These are phyloP conservation scores for Allobates femoralis DNA, from an alignment of 2,797 vertebrate species.

Conservation along the genomic window DNA sequence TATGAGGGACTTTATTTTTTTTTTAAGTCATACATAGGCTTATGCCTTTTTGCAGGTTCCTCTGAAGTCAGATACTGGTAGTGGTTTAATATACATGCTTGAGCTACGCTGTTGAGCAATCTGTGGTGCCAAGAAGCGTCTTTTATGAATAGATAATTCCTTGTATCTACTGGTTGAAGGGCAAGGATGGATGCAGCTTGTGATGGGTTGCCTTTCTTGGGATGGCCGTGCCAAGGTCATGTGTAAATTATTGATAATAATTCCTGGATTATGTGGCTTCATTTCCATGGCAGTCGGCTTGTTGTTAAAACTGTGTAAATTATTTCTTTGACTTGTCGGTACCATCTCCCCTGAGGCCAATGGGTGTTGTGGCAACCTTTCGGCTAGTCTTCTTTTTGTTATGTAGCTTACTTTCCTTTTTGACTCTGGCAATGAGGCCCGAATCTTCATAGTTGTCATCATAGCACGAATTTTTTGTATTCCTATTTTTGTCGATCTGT, in stretches of 20 bases:
- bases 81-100: neutral
- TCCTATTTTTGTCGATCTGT: conserved; percentile 42
- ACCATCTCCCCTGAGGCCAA: neutral
- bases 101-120: conserved; percentile 15
- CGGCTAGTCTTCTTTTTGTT: conserved; percentile 20
- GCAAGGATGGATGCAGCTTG: neutral
- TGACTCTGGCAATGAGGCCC: conserved; percentile 29
- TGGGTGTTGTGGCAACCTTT: conserved; percentile 20
- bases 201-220: neutral
- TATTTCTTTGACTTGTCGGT: neutral
- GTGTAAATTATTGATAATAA: conserved; percentile 7
- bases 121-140: neutral
- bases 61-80: conserved; percentile 4
- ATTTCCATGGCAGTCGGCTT: neutral
- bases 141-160: neutral
- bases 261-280: conserved; percentile 1
- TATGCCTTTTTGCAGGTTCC: conserved; percentile 22
- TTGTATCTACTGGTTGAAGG: conserved; percentile 32
- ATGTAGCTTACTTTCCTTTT: conserved; percentile 40
- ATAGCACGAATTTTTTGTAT: conserved; percentile 41
- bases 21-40: conserved; percentile 11
- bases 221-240: neutral
- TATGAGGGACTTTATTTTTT: neutral
- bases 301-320: neutral
- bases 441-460: conserved; percentile 49